phyloP scores from a whole-genome alignment of 2,797 vertebrate genomes.

The Scolopax bukidnonensis region DNA sequence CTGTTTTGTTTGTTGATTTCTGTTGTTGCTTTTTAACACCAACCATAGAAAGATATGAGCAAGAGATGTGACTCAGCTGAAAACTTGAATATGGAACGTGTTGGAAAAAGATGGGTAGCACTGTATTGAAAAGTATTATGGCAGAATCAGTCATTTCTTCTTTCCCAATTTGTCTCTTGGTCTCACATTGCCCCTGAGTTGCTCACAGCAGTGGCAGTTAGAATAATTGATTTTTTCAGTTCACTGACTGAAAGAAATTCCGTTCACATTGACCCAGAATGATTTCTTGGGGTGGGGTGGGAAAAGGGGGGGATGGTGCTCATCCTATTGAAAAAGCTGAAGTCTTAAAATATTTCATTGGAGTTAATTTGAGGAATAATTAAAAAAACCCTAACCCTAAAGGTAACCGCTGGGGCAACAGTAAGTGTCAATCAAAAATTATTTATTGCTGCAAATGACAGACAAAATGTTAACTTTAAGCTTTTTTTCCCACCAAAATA shows the following conservation, averaged over 20 bases:
- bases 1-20: not conserved
- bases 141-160: not conserved
- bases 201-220: conserved; percentile 5
- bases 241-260: conserved; percentile 59
- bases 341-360: not conserved
- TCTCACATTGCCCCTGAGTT: conserved; percentile 46
- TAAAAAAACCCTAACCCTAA: not conserved
- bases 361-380: not conserved
- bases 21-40: not conserved
- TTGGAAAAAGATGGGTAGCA: not conserved
- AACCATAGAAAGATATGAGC: not conserved
- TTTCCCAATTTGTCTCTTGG: not conserved
- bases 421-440: not conserved
- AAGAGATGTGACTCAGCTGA: not conserved
- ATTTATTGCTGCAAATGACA: not conserved
- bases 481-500: not conserved
- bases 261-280: conserved; percentile 31
- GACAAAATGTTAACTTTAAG: not conserved
- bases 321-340: not conserved
- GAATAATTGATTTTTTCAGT: conserved; percentile 66
- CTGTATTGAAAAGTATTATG: not conserved
- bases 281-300: not conserved
- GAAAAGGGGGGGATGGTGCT: not conserved
- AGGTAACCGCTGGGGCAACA: not conserved
- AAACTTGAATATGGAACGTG: not conserved